Evolutionary conservation across 2,888 invertebrate genomes (phyloP).

Genomic region (Biston stratarius): DNA sequence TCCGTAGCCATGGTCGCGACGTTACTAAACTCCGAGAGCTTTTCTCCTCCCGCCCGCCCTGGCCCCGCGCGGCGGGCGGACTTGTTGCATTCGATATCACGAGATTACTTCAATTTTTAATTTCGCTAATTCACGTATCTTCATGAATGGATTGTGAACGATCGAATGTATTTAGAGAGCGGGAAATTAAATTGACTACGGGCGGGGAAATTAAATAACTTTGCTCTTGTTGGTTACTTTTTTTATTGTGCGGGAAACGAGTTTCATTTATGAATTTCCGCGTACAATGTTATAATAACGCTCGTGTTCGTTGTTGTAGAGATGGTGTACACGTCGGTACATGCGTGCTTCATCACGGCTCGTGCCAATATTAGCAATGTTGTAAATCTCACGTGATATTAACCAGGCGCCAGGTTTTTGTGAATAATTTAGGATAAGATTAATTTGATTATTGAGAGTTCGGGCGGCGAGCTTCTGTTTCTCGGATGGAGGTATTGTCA

Average conservation of each 20-base stretch:
- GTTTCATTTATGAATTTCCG: conserved; percentile 29
- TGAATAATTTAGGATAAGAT: conserved; percentile 38
- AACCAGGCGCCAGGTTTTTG: conserved; percentile 36
- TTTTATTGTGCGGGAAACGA: conserved; percentile 24
- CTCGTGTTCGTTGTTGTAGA: conserved; percentile 21
- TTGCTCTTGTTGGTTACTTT: conserved; percentile 26
- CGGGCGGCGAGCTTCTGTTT: conserved; percentile 31
- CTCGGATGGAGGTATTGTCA: conserved; percentile 31
- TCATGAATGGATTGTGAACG: conserved; percentile 52
- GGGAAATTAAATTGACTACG: conserved; percentile 4
- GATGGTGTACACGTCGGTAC: not conserved
- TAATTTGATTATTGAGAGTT: conserved; percentile 37
- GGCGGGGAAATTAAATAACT: conserved; percentile 13
- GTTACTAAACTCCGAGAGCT: conserved; percentile 66
- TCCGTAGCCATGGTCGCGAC: conserved; percentile 88
- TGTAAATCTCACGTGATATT: conserved; percentile 39
- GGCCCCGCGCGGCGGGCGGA: conserved; percentile 57
- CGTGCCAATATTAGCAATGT: conserved; percentile 27
- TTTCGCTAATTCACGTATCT: conserved; percentile 62
- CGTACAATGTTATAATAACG: conserved; percentile 14
- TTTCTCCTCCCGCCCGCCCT: conserved; percentile 53
- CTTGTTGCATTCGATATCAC: conserved; percentile 77
- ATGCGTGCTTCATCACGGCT: conserved; percentile 20
- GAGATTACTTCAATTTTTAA: conserved; percentile 68
- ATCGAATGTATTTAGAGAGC: conserved; percentile 21